Conservation (phyloP, 2,797 vertebrate genomes). For the Oreortyx pictus region DNA sequence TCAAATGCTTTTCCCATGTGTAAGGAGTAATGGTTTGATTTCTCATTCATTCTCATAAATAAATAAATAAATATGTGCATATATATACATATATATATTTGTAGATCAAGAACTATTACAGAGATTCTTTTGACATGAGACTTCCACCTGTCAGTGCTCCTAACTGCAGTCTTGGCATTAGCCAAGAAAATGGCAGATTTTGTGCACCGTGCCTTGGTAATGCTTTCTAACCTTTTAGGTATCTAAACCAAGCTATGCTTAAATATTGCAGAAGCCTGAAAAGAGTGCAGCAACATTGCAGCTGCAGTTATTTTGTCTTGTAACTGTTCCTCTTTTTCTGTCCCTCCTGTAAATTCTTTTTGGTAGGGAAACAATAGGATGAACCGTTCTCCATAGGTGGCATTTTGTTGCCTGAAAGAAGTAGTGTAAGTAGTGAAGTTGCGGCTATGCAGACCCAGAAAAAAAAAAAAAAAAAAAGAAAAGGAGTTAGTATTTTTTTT, state of each 20-base stretch:
- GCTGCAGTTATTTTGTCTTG: neutral
- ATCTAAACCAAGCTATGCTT: neutral
- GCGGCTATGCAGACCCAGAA: neutral
- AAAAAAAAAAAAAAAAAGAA: neutral
- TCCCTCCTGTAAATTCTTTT: neutral
- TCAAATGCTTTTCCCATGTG: neutral
- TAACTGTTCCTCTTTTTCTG: neutral
- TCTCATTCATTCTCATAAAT: neutral
- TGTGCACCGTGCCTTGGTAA: neutral
- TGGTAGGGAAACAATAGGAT: constrained; percentile 33
- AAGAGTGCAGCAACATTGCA: neutral
- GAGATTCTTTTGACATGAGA: neutral
- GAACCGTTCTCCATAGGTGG: constrained; percentile 4
- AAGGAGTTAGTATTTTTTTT: too few species aligned
- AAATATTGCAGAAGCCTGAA: neutral
- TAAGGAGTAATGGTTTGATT: neutral
- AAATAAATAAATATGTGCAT: neutral
- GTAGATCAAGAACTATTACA: neutral
- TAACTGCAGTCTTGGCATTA: neutral
- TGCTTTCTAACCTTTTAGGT: neutral
- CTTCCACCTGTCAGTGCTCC: neutral
- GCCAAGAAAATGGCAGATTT: neutral
- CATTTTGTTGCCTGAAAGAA: neutral
- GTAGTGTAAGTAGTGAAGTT: neutral
- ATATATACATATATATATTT: neutral